Conservation (phyloP, 2,797 vertebrate species). For the Enteromius mattozi region DNA sequence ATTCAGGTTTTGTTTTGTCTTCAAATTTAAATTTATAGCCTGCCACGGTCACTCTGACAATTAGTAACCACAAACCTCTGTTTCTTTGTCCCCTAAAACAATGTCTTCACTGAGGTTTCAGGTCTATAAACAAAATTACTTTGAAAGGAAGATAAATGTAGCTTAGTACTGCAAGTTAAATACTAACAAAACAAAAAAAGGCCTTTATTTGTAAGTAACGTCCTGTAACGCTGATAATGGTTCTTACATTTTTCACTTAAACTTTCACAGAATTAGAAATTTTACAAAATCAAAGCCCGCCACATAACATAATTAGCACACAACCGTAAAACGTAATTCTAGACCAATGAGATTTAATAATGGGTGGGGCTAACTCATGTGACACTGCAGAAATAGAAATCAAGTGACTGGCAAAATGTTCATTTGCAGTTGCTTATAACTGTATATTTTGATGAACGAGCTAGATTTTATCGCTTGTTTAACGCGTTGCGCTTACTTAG, state of each 20-base stretch:
- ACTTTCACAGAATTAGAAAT: neutral
- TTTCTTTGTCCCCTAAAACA: slow-evolving; percentile 44
- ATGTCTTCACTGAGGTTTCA: slow-evolving; percentile 29
- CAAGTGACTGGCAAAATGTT: neutral
- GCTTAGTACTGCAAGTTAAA: slow-evolving; percentile 15
- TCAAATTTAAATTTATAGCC: slow-evolving; percentile 25
- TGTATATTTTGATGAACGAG: neutral
- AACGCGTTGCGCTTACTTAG: neutral
- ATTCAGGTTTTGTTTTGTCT: slow-evolving; percentile 11
- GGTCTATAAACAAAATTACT: neutral
- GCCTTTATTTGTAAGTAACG: neutral
- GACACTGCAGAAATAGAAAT: neutral
- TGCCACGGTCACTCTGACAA: slow-evolving; percentile 47
- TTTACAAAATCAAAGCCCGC: neutral
- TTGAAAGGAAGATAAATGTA: slow-evolving; percentile 23
- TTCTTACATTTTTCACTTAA: neutral
- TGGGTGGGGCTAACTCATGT: neutral
- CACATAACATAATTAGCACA: neutral
- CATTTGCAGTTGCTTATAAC: neutral
- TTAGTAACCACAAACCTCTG: slow-evolving; percentile 31
- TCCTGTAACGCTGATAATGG: neutral
- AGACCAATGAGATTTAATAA: neutral
- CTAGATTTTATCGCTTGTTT: neutral
- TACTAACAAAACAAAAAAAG: neutral
- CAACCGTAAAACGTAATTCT: neutral